Evolutionary conservation across 1,140 invertebrate species (phyloP).

Genomic region (Zaprionus ornatus): DNA sequence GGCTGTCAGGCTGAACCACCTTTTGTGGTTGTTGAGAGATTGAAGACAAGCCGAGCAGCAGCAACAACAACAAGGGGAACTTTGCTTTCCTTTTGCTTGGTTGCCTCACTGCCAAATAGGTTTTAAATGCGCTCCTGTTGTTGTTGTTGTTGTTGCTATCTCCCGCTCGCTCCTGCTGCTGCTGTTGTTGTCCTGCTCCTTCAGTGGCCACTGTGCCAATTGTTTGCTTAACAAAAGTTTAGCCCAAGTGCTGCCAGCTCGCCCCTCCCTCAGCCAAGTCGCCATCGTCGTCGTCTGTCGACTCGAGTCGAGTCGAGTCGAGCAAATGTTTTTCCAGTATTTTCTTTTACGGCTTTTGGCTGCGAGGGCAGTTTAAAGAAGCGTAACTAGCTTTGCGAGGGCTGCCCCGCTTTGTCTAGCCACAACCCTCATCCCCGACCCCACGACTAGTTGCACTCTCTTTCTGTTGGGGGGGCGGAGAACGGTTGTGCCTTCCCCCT

Average conservation of each 20-base stretch:
- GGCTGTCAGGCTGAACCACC: conserved; percentile 21
- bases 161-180: background rate
- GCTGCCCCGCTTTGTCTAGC: conserved; percentile 3
- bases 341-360: conserved; percentile 53
- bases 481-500: background rate
- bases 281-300: background rate
- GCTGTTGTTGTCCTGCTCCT: conserved; percentile 23
- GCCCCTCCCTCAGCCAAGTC: background rate
- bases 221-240: conserved; percentile 84
- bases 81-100: conserved; percentile 70
- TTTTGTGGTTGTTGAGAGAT: conserved; percentile 69
- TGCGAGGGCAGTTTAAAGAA: conserved; percentile 67
- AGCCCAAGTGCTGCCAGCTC: conserved; percentile 48
- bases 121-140: conserved; percentile 62
- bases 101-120: conserved; percentile 68
- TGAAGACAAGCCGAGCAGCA: conserved; percentile 39
- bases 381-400: conserved; percentile 58
- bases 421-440: background rate
- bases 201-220: conserved; percentile 72
- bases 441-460: conserved; percentile 37
- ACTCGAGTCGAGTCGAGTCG: background rate
- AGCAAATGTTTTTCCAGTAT: conserved; percentile 40
- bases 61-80: background rate
- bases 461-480: conserved; percentile 11
- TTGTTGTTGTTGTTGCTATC: conserved; percentile 15